Evolutionary conservation across 2,113 vertebrate genomes (phyloP).

Genomic region (Parotia lawesii): DNA sequence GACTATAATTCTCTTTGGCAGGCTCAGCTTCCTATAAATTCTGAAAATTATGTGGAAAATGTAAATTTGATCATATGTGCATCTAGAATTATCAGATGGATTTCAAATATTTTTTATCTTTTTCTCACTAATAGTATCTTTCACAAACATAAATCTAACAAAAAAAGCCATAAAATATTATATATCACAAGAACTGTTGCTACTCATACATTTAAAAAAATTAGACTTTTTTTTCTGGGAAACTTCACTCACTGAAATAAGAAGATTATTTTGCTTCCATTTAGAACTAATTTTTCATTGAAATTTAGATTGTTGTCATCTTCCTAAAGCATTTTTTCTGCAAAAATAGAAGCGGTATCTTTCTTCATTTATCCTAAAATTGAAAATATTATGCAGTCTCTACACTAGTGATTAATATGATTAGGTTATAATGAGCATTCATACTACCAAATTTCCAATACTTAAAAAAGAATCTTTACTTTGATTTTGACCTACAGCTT

Average conservation of each 20-base stretch:
- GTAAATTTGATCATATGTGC: background rate
- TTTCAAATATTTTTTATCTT: background rate
- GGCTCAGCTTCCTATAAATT: background rate
- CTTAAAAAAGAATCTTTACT: background rate
- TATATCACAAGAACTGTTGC: background rate
- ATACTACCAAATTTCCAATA: background rate
- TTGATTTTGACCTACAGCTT: background rate
- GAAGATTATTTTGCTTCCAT: background rate
- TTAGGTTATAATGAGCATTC: background rate
- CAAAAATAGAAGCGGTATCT: background rate
- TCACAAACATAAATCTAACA: background rate
- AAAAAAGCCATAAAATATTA: background rate
- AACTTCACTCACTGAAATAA: background rate
- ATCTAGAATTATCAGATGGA: background rate
- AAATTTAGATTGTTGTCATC: background rate
- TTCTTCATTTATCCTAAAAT: background rate
- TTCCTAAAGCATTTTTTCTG: background rate
- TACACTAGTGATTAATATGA: background rate
- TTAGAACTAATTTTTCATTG: background rate
- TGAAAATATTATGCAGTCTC: background rate
- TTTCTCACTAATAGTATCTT: background rate
- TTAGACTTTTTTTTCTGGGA: background rate
- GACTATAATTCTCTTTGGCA: background rate
- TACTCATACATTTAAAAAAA: background rate
- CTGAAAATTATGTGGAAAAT: background rate